These are phyloP conservation scores for Sarcophaga variegata DNA, from an alignment of 2,888 invertebrate species.

Conservation along the genomic window DNA sequence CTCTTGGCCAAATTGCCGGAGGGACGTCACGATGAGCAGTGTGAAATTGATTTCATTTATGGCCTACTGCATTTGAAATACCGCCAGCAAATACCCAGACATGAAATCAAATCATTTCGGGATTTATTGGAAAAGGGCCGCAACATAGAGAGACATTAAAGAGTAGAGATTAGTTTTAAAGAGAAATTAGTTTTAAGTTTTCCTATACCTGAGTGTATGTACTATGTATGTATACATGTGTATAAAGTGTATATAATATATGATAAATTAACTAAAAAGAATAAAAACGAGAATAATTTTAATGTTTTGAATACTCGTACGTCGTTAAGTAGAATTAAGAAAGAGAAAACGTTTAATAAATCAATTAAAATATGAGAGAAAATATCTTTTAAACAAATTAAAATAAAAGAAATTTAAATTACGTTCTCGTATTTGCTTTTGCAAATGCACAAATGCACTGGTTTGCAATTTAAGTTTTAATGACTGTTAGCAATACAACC, in stretches of 20 bases:
- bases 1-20: slow-evolving; percentile 79
- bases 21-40: slow-evolving; percentile 78
- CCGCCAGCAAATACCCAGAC: slow-evolving; percentile 77
- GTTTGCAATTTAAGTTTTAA: no score
- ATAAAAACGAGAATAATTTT: background rate
- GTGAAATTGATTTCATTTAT: slow-evolving; percentile 78
- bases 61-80: slow-evolving; percentile 78
- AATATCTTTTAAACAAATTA: no score
- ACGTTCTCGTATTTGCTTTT: no score
- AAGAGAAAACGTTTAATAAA: no score
- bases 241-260: background rate
- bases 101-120: slow-evolving; percentile 75
- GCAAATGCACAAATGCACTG: no score
- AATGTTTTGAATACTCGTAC: no score
- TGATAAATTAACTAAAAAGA: background rate
- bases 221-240: no score
- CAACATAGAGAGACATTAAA: slow-evolving; percentile 69
- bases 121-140: slow-evolving; percentile 79
- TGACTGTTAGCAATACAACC: no score
- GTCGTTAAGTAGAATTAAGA: no score
- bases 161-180: background rate
- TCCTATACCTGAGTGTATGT: no score
- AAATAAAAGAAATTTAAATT: no score
- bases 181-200: background rate
- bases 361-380: no score